Percentiles rank a stretch among this genome's conserved stretches.
Conservation (phyloP, 1,140 invertebrate genomes). For the Diploscapter pachys region DNA sequence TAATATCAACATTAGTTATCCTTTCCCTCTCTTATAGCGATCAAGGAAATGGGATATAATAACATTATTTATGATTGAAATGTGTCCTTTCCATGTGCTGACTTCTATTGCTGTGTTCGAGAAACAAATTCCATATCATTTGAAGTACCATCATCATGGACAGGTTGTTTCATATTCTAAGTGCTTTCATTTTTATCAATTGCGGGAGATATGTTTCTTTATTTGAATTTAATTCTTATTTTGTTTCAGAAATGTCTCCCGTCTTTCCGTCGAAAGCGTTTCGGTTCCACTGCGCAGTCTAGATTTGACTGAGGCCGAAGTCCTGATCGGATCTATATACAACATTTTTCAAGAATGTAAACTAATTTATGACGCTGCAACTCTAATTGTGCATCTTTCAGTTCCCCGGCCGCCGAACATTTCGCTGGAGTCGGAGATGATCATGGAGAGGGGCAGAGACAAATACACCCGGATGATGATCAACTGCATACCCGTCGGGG, state of each 20-base stretch:
- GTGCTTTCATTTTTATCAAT: too few species aligned
- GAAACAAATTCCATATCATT: too few species aligned
- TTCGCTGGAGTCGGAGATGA: too few species aligned
- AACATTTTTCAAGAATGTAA: slow-evolving; percentile 20
- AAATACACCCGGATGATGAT: slow-evolving; percentile 20
- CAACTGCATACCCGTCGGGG: slow-evolving; percentile 12
- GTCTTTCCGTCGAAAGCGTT: slow-evolving; percentile 13
- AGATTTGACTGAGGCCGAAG: slow-evolving; percentile 15
- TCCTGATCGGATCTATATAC: slow-evolving; percentile 11
- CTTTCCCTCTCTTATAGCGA: slow-evolving; percentile 27
- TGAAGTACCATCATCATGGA: too few species aligned
- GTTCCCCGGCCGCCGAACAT: slow-evolving; percentile 4
- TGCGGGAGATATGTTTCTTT: too few species aligned
- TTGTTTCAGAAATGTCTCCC: slow-evolving; percentile 7
- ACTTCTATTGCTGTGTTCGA: too few species aligned
- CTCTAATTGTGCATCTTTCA: slow-evolving; percentile 12
- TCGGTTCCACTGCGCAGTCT: slow-evolving; percentile 14
- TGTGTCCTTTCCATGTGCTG: too few species aligned
- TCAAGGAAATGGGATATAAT: too few species aligned
- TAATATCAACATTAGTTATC: slow-evolving; percentile 8
- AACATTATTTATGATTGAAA: too few species aligned
- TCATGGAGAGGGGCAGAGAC: not conserved
- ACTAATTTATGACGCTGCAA: not conserved
- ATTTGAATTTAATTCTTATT: not conserved
- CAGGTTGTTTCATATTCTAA: too few species aligned